Percentiles rank a stretch among this genome's conserved stretches.
phyloP scores from a whole-genome alignment of 2,797 vertebrate genomes.

The Crax fasciolata region DNA sequence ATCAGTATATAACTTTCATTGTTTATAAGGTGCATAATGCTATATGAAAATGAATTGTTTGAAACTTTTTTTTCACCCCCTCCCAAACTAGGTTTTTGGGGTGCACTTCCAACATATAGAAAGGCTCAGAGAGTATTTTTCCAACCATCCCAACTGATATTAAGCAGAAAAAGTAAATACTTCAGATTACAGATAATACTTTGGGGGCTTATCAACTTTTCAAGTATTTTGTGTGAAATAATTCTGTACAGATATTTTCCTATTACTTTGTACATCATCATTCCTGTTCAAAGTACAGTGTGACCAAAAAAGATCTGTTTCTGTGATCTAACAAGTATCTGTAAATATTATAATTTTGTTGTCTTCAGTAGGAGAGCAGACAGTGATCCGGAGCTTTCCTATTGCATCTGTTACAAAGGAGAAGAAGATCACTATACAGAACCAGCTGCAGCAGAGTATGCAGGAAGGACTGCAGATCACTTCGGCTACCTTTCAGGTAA shows the following conservation, averaged over 20 bases:
- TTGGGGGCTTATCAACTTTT: neutral
- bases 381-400: constrained; percentile 94
- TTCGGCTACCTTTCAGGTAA: constrained; percentile 96
- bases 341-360: constrained; percentile 28
- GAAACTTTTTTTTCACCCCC: neutral
- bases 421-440: constrained; percentile 97
- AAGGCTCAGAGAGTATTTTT: neutral
- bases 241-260: neutral
- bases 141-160: neutral
- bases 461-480: constrained; percentile 96
- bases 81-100: neutral
- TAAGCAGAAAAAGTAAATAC: neutral
- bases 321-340: constrained; percentile 5
- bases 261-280: neutral
- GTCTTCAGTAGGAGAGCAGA: constrained; percentile 93
- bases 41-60: neutral
- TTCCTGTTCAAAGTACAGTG: neutral
- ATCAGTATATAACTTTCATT: fast-evolving
- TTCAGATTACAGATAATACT: neutral
- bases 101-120: neutral
- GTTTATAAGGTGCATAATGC: neutral
- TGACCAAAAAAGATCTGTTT: neutral
- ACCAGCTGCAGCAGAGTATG: constrained; percentile 96
- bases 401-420: constrained; percentile 95
- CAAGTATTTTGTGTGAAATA: neutral